Conservation (phyloP, 2,113 vertebrate genomes). For the Ancistrus triradiatus region DNA sequence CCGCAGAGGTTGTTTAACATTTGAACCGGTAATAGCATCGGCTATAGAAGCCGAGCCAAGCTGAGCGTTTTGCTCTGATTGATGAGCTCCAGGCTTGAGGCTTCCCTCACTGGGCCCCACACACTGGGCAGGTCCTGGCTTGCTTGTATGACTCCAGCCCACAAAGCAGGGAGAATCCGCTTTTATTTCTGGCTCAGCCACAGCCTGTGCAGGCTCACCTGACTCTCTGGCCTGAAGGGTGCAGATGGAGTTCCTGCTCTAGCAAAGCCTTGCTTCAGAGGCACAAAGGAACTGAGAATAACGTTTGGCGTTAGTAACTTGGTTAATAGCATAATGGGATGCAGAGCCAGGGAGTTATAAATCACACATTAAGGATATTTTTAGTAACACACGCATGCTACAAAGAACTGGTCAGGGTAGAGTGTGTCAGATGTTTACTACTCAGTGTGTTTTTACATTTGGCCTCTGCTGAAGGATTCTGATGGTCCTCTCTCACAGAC, state of each 20-base stretch:
- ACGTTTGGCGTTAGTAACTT: too few species aligned
- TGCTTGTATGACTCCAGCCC: slow-evolving; percentile 25
- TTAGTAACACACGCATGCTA: too few species aligned
- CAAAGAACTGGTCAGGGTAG: too few species aligned
- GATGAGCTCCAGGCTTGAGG: slow-evolving; percentile 36
- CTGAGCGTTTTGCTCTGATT: slow-evolving; percentile 28
- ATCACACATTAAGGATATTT: too few species aligned
- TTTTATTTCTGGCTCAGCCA: background rate
- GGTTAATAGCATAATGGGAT: too few species aligned
- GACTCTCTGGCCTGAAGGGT: slow-evolving; percentile 45
- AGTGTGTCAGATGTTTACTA: background rate
- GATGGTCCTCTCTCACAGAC: slow-evolving; percentile 58
- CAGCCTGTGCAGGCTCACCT: slow-evolving; percentile 10
- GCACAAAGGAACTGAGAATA: too few species aligned
- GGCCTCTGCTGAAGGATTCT: background rate
- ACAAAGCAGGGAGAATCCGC: slow-evolving; percentile 15
- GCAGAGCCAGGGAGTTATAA: too few species aligned
- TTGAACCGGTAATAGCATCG: background rate
- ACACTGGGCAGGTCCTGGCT: slow-evolving; percentile 45
- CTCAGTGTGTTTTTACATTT: background rate
- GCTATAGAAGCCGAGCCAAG: background rate
- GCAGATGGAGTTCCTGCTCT: slow-evolving; percentile 53
- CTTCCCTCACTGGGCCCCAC: slow-evolving; percentile 26
- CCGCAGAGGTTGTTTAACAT: slow-evolving; percentile 21
- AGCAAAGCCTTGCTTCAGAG: background rate